Evolutionary conservation across 2,888 invertebrate genomes (phyloP).

Genomic region (Lampropteryx suffumata): DNA sequence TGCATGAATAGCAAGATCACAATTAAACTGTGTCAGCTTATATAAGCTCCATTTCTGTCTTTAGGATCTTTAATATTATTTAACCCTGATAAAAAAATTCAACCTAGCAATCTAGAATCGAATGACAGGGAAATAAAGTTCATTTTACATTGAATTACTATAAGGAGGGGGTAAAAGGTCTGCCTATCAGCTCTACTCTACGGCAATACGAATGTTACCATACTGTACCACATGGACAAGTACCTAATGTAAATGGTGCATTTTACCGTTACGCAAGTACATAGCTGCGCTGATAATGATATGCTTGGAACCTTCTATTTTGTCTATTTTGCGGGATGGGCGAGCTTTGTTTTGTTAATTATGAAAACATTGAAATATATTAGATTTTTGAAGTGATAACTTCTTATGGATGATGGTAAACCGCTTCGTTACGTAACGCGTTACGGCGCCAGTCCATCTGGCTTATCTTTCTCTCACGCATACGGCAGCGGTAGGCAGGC

Average conservation of each 20-base stretch:
- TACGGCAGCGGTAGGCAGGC: too few relatives aligned
- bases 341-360: slow-evolving; percentile 32
- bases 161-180: slow-evolving; percentile 36
- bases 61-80: too few relatives aligned
- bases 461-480: too few relatives aligned
- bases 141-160: neutral
- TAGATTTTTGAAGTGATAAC: neutral
- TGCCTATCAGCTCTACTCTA: slow-evolving; percentile 3
- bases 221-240: slow-evolving; percentile 54
- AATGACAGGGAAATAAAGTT: neutral
- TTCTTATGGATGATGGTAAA: neutral
- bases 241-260: slow-evolving; percentile 60
- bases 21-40: too few relatives aligned
- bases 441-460: too few relatives aligned
- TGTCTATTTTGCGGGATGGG: slow-evolving; percentile 43
- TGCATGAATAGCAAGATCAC: too few relatives aligned
- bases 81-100: too few relatives aligned
- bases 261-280: slow-evolving; percentile 71
- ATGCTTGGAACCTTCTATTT: slow-evolving; percentile 54
- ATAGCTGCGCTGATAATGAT: slow-evolving; percentile 65
- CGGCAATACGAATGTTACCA: slow-evolving; percentile 45
- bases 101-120: too few relatives aligned
- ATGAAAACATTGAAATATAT: neutral
- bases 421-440: too few relatives aligned
- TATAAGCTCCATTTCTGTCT: too few relatives aligned